Conservation (phyloP, 64 coral and sea anemone species). For the Acropora yongei region DNA sequence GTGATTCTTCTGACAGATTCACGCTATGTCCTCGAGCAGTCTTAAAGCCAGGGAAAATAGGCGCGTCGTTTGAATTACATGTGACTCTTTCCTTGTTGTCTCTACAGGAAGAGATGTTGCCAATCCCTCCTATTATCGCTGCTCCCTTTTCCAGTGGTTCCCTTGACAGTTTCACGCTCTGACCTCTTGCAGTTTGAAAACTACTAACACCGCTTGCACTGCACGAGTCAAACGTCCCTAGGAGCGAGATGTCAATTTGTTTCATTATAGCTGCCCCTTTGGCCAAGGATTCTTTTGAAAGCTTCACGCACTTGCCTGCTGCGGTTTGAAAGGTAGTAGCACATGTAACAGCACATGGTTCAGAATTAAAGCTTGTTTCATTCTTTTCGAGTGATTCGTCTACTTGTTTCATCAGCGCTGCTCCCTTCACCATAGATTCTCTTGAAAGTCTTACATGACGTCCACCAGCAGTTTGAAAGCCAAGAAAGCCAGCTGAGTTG, state of each 20-base stretch:
- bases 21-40: conserved; percentile 57
- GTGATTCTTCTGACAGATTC: conserved; percentile 16
- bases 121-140: conserved; percentile 22
- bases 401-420: background rate
- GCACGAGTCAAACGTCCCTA: background rate
- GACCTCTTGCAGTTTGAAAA: conserved; percentile 43
- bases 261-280: conserved; percentile 13
- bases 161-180: conserved; percentile 11
- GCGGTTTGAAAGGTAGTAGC: conserved; percentile 6
- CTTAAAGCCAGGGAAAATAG: conserved; percentile 29
- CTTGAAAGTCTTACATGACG: background rate
- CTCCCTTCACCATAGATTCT: background rate
- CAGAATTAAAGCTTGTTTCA: background rate
- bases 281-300: conserved; percentile 4
- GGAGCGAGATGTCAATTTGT: conserved; percentile 2
- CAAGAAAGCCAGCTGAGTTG: background rate
- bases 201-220: background rate
- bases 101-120: background rate
- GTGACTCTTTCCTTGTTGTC: background rate
- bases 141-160: conserved; percentile 24
- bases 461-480: conserved; percentile 28
- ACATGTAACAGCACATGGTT: too few species aligned
- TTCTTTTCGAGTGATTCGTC: background rate
- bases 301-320: background rate
- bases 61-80: background rate